phyloP scores from a whole-genome alignment of 2,113 vertebrate species.

The Eretmochelys imbricata region DNA sequence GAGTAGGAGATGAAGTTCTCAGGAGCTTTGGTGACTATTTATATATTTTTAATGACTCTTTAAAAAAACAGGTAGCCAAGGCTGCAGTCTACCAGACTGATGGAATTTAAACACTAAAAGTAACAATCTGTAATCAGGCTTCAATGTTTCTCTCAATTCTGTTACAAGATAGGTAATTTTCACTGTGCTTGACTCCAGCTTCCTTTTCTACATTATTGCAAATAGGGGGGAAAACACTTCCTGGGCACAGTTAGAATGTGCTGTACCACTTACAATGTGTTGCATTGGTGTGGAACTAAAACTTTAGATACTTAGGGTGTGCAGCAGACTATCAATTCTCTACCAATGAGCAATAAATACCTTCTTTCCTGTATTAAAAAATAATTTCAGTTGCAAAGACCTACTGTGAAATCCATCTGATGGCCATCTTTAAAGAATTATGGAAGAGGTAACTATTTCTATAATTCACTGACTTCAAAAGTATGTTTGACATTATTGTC shows the following conservation, averaged over 20 bases:
- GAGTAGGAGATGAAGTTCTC: background rate
- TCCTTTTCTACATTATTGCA: background rate
- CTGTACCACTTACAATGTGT: fast-evolving
- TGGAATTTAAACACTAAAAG: background rate
- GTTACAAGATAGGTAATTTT: fast-evolving
- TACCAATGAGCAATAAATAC: conserved; percentile 9
- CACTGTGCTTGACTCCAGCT: background rate
- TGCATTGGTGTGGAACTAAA: background rate
- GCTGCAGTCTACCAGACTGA: too few species aligned
- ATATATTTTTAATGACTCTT: background rate
- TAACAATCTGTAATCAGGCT: background rate
- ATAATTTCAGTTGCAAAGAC: conserved; percentile 32
- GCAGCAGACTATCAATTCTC: background rate
- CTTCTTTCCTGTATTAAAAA: conserved; percentile 2
- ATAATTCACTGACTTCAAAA: conserved; percentile 80
- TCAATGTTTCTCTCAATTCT: background rate
- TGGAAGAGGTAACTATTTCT: conserved; percentile 74
- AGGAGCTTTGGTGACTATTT: background rate
- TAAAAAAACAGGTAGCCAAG: background rate
- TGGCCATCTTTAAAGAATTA: conserved; percentile 79
- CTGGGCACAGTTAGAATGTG: conserved; percentile 7
- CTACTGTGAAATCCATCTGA: conserved; percentile 52
- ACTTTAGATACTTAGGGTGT: background rate
- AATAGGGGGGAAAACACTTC: background rate
- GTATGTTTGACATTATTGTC: conserved; percentile 81